Conservation (phyloP, 2,888 invertebrate species). For the Boloria selene region DNA sequence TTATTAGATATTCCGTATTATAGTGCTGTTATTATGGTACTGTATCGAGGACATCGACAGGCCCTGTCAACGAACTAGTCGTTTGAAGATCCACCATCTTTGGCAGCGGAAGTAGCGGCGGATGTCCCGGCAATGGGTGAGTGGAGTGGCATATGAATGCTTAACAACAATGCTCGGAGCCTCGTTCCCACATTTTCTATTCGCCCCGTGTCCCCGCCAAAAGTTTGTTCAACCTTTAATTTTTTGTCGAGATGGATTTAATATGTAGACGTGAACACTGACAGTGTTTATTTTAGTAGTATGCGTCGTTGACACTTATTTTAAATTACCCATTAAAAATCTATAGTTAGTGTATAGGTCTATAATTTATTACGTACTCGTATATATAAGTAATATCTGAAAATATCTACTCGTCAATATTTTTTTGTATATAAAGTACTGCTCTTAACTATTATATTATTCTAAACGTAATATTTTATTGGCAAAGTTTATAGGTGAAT, state of each 20-base stretch:
- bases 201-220: constrained; percentile 73
- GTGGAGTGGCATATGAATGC: constrained; percentile 76
- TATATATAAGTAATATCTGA: no score
- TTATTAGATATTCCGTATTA: constrained; percentile 46
- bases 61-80: constrained; percentile 76
- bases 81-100: constrained; percentile 77
- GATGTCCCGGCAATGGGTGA: constrained; percentile 81
- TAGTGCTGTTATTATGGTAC: constrained; percentile 56
- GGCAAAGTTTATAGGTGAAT: no score
- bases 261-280: constrained; percentile 34
- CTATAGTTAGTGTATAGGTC: no score
- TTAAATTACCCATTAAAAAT: constrained; percentile 6
- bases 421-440: no score
- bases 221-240: constrained; percentile 80
- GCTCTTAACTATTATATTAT: no score
- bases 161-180: constrained; percentile 71
- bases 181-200: constrained; percentile 77
- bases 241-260: constrained; percentile 69
- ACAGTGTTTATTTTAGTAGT: constrained; percentile 16
- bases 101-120: constrained; percentile 80
- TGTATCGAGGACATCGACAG: constrained; percentile 51
- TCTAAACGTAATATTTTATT: no score
- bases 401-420: no score
- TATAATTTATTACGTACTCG: no score
- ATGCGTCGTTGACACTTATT: constrained; percentile 14